Evolutionary conservation across 2,888 invertebrate species (phyloP).

Genomic region (Slavum lentiscoides): DNA sequence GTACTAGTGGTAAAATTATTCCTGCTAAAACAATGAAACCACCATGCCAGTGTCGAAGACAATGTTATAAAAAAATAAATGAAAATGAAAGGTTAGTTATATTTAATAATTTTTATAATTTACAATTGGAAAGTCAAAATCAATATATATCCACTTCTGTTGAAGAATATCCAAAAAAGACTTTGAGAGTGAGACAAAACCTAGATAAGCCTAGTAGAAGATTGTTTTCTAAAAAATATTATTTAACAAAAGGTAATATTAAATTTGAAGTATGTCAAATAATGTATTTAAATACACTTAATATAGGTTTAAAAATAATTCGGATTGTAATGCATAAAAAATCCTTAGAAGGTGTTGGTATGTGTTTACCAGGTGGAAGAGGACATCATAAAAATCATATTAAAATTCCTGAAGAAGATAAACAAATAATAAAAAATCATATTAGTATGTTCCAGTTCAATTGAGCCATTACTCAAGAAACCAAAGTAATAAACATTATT

Average conservation of each 20-base stretch:
- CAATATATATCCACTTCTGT: too few species aligned
- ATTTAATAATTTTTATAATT: too few species aligned
- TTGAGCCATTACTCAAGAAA: conserved; percentile 18
- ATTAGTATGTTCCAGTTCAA: conserved; percentile 1
- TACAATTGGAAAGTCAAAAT: too few species aligned
- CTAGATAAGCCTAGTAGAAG: neutral
- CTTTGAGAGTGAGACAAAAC: neutral
- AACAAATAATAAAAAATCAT: conserved; percentile 3
- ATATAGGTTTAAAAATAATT: neutral
- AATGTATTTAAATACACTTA: conserved; percentile 1
- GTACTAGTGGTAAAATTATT: too few species aligned
- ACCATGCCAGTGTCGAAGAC: too few species aligned
- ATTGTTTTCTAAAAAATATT: conserved; percentile 15
- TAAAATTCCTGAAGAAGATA: neutral
- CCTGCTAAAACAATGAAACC: too few species aligned
- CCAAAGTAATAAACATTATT: conserved; percentile 2
- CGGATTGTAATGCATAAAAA: neutral
- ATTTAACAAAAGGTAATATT: neutral
- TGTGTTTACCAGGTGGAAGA: conserved; percentile 8
- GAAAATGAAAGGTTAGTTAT: too few species aligned
- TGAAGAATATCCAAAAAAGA: neutral
- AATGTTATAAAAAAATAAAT: too few species aligned
- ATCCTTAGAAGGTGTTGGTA: neutral
- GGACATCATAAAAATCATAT: neutral
- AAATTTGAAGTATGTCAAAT: conserved; percentile 10